Conservation (phyloP, 37 sponge, comb jelly and placozoan species). For the Corticium candelabrum region DNA sequence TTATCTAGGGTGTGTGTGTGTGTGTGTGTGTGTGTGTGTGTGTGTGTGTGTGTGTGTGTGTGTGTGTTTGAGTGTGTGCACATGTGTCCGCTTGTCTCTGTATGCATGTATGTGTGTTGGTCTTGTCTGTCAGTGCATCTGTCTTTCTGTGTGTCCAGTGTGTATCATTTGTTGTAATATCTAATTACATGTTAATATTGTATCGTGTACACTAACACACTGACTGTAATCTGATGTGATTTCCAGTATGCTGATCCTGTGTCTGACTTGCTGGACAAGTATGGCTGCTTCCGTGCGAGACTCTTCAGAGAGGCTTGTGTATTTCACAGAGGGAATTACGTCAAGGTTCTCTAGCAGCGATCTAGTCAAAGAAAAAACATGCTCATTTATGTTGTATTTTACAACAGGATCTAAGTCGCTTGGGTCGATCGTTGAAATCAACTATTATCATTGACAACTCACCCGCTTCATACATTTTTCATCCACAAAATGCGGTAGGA, state of each 20-base stretch:
- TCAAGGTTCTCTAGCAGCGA: slow-evolving; percentile 48
- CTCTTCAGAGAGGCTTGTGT: slow-evolving; percentile 97
- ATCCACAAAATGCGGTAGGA: slow-evolving; percentile 95
- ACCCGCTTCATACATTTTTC: slow-evolving; percentile 95
- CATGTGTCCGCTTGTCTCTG: no score
- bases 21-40: no score
- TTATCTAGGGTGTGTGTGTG: no score
- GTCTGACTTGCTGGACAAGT: slow-evolving; percentile 81
- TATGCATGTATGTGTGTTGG: neutral
- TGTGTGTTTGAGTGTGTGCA: no score
- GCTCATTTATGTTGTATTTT: slow-evolving; percentile 7
- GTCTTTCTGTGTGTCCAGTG: no score
- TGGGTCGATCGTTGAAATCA: slow-evolving; percentile 76
- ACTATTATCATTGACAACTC: slow-evolving; percentile 96
- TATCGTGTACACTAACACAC: neutral
- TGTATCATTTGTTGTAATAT: no score
- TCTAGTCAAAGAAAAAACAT: neutral
- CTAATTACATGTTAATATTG: neutral
- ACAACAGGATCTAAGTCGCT: slow-evolving; percentile 78
- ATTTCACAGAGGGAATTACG: slow-evolving; percentile 94
- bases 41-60: slow-evolving; percentile 18
- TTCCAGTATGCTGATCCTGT: slow-evolving; percentile 98
- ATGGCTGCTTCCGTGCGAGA: slow-evolving; percentile 56
- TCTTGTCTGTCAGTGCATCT: no score
- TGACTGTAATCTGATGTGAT: no score